Percentiles rank a stretch among this genome's conserved stretches.
These are phyloP conservation scores for Plotosus lineatus DNA, from an alignment of 2,113 vertebrate species.

Conservation along the genomic window DNA sequence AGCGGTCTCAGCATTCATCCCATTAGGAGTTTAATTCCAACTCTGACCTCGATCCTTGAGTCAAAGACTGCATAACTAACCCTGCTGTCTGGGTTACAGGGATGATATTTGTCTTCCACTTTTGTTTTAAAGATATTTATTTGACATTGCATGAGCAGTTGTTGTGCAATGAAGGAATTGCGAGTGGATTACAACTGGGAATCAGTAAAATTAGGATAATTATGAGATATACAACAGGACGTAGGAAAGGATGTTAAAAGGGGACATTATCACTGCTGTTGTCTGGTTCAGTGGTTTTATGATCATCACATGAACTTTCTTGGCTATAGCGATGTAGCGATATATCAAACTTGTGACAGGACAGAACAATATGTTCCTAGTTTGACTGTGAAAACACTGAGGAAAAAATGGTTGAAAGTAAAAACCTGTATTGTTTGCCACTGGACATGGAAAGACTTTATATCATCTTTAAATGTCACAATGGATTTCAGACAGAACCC, in stretches of 20 bases:
- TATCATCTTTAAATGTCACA: neutral
- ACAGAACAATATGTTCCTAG: neutral
- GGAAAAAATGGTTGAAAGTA: neutral
- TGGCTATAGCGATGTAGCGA: neutral
- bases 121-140: neutral
- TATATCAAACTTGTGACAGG: neutral
- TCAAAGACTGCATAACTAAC: neutral
- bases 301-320: neutral
- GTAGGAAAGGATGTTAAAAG: neutral
- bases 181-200: neutral
- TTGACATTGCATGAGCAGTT: neutral
- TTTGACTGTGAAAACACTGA: neutral
- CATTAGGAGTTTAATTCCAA: neutral
- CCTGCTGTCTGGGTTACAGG: neutral
- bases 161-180: neutral
- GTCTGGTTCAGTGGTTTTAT: neutral
- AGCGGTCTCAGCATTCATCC: neutral
- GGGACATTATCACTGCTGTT: neutral
- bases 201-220: no score
- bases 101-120: neutral
- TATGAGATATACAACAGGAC: neutral
- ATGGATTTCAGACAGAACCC: neutral
- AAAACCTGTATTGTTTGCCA: constrained; percentile 1
- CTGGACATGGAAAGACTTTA: neutral
- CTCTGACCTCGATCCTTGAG: neutral